Evolutionary conservation across 2,888 invertebrate genomes (phyloP).

Genomic region (Ochlodes sylvanus): DNA sequence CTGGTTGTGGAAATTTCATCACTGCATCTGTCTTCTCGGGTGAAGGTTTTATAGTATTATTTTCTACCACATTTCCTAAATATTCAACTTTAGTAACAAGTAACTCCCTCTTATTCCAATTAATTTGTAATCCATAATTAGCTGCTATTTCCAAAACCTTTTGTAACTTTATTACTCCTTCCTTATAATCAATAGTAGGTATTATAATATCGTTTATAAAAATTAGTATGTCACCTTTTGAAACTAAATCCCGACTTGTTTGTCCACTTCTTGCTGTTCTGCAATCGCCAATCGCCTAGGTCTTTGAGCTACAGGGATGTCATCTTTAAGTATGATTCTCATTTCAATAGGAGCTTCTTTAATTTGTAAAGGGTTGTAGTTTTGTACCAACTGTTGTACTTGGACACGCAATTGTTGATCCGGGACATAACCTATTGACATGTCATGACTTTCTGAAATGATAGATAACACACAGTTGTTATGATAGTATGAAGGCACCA

Average conservation of each 20-base stretch:
- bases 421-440: constrained; percentile 9
- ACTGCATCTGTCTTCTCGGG: constrained; percentile 28
- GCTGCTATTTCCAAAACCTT: neutral
- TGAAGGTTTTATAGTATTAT: constrained; percentile 13
- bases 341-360: constrained; percentile 44
- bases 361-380: constrained; percentile 6
- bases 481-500: no score
- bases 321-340: constrained; percentile 45
- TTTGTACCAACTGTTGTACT: constrained; percentile 1
- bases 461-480: neutral
- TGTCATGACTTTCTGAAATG: neutral
- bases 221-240: constrained; percentile 13
- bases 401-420: constrained; percentile 4
- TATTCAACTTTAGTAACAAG: constrained; percentile 23
- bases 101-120: constrained; percentile 21
- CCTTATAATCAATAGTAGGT: constrained; percentile 11
- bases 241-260: constrained; percentile 9
- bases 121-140: constrained; percentile 14
- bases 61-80: constrained; percentile 24
- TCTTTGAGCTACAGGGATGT: constrained; percentile 44
- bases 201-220: constrained; percentile 31
- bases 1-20: constrained; percentile 24
- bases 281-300: constrained; percentile 38
- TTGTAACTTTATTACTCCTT: no score
- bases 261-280: constrained; percentile 32